Conservation (phyloP, 2,113 vertebrate species). For the Brevimyrus niger region DNA sequence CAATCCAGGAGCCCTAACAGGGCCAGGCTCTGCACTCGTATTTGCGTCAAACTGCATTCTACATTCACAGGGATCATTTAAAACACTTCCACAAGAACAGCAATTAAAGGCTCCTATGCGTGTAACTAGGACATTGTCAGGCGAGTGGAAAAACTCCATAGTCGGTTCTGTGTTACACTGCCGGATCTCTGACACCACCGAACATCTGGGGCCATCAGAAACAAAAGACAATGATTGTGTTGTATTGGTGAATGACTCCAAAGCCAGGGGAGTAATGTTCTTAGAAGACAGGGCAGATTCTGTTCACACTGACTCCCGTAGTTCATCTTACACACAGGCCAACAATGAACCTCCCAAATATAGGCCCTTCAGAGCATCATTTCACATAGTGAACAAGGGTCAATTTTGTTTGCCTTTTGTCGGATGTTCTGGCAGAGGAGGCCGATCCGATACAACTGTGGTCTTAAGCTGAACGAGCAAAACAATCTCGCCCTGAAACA, state of each 20-base stretch:
- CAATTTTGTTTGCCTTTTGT: neutral
- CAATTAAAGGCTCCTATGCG: neutral
- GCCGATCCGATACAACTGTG: neutral
- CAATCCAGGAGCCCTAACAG: neutral
- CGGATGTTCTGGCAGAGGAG: neutral
- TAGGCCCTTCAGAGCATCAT: neutral
- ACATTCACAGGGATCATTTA: neutral
- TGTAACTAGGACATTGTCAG: neutral
- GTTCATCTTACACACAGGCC: neutral
- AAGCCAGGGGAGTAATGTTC: neutral
- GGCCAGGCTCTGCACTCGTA: no score
- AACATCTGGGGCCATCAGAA: neutral
- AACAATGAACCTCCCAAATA: neutral
- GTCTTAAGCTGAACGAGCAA: neutral
- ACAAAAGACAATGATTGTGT: neutral
- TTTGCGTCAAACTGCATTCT: neutral
- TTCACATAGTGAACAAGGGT: neutral
- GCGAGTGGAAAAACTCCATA: neutral
- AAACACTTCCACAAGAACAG: neutral
- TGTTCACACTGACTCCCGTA: neutral
- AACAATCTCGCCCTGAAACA: neutral
- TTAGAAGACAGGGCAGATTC: neutral
- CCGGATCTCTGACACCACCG: neutral
- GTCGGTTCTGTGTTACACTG: neutral
- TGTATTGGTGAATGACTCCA: neutral